Base-by-base conservation (phyloP, 2,888 invertebrate genomes). In the Drosophila recens region DNA sequence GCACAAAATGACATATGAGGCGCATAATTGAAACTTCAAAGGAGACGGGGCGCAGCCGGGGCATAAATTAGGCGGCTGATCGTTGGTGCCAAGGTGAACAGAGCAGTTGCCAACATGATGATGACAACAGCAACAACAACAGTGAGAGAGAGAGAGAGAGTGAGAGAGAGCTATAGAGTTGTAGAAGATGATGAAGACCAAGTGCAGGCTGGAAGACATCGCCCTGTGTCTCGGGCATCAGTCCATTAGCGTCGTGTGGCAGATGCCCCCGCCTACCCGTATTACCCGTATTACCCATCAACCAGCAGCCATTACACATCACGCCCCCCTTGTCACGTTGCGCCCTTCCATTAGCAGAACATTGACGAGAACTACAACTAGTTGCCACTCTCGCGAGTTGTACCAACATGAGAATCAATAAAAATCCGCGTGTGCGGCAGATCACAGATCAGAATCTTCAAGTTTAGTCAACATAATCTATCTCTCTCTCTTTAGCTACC, bases 21-120 rank as follows among this genome's bases (percentile, higher is more conserved):
- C 89, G 79, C 90, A 89, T 87, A 90, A 87, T 87, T 84, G 84
- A 90, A 86, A 90, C 90, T 90, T 90, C 90, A 90, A 90, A 90
- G 87, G 89, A 80, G 83, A 79, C 70, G 87, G 79, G 83, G 76
- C 88, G 74, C 80, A 71, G 82, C 68, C 78, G 83, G 71, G 65
- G 88, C 86, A 87, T 87, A 87, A 87, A 87, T 87, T 87, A 87
- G 88, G 79, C 87, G 75, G 75, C 82, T 80, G 83, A 86, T 83
- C 86, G 85, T 51, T 59, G 69, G 48, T 66, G 77, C 66, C 72
- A 79, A 78, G 73, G 79, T 67, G 72, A 79, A 79, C 67, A 45
- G 66, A 30, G 79, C 62, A 54, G 74, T 63, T 67, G 63, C 54
- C 70, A 63, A 73, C 67, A 75, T 58, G 70, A 72, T 78, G 83